These are phyloP conservation scores for Hyles lineata DNA, from an alignment of 2,888 invertebrate species.

Conservation along the genomic window DNA sequence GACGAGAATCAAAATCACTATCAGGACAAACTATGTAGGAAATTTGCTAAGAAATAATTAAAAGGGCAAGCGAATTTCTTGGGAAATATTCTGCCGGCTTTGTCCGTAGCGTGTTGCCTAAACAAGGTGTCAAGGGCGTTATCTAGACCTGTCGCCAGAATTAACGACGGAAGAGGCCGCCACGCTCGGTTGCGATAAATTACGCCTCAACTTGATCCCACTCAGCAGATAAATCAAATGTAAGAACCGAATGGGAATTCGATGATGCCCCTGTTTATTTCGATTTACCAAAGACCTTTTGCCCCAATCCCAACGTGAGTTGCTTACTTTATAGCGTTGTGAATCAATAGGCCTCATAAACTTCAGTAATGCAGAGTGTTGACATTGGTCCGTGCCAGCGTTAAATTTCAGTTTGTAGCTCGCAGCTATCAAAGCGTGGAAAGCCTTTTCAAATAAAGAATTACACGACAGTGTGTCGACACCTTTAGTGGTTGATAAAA, in stretches of 20 bases:
- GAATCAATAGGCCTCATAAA: conserved; percentile 33
- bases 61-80: conserved; percentile 10
- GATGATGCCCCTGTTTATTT: conserved; percentile 68
- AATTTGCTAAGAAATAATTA: conserved; percentile 7
- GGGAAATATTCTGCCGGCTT: conserved; percentile 13
- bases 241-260: conserved; percentile 70
- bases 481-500: too few relatives aligned
- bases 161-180: conserved; percentile 66
- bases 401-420: conserved; percentile 13
- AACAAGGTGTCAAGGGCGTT: conserved; percentile 65
- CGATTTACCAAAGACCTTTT: conserved; percentile 57
- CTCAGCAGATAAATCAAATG: conserved; percentile 78
- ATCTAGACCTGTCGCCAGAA: conserved; percentile 67
- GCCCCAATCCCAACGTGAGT: conserved; percentile 56
- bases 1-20: too few relatives aligned
- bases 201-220: conserved; percentile 71
- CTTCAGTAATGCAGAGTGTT: conserved; percentile 23
- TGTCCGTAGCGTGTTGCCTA: conserved; percentile 44
- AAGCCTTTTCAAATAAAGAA: not conserved
- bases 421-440: not conserved
- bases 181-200: conserved; percentile 67
- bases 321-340: conserved; percentile 47
- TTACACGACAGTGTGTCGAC: too few relatives aligned
- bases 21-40: not conserved
- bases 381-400: conserved; percentile 22